phyloP scores from a whole-genome alignment of 2,113 vertebrate genomes.

The Boulengeromyrus knoepffleri region DNA sequence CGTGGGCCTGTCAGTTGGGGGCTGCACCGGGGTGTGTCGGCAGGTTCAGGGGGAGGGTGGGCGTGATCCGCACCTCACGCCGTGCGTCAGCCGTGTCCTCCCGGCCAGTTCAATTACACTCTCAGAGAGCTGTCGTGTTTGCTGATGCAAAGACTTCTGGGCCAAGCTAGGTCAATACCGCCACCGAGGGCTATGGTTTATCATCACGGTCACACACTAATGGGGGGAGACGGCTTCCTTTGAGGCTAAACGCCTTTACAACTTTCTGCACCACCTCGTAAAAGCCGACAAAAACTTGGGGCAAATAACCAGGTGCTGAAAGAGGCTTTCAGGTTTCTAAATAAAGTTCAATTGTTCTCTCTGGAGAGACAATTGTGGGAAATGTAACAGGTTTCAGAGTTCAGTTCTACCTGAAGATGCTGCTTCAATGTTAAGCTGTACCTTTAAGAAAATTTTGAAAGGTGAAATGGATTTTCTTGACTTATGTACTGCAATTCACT shows the following conservation, averaged over 20 bases:
- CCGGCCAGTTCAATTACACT: background rate
- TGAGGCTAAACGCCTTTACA: background rate
- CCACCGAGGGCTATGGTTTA: background rate
- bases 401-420: background rate
- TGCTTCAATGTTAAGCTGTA: background rate
- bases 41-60: background rate
- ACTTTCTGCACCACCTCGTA: background rate
- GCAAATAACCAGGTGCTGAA: background rate
- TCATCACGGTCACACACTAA: background rate
- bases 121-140: background rate
- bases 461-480: background rate
- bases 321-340: background rate
- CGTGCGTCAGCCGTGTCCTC: background rate
- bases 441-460: background rate
- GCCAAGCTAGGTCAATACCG: background rate
- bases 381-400: background rate
- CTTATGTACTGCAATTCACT: background rate
- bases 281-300: background rate
- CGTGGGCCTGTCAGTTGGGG: background rate
- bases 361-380: background rate
- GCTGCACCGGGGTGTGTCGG: background rate
- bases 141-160: background rate
- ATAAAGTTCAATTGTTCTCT: background rate
- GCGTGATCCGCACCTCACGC: background rate
- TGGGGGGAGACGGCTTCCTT: background rate